These are phyloP conservation scores for Lagenorhynchus albirostris DNA, from an alignment of 2,113 vertebrate genomes.

Conservation along the genomic window DNA sequence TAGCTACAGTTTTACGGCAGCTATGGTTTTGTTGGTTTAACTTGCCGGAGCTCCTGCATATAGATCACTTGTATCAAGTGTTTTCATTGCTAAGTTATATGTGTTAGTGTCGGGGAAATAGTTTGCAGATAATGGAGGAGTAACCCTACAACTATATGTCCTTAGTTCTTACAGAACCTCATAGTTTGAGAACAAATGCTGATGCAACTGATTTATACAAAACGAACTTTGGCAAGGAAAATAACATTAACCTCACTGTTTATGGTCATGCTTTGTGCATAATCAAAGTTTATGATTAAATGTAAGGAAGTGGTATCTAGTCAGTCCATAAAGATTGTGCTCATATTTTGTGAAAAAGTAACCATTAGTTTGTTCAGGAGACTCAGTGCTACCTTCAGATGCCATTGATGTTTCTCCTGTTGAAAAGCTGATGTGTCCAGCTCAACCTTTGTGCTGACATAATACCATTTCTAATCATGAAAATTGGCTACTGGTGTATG, in stretches of 20 bases:
- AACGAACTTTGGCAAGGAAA: constrained; percentile 91
- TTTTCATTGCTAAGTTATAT: constrained; percentile 92
- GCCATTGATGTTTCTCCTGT: constrained; percentile 58
- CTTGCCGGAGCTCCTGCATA: constrained; percentile 91
- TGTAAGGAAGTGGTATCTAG: constrained; percentile 84
- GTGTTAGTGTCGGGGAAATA: constrained; percentile 91
- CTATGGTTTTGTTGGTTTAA: constrained; percentile 92
- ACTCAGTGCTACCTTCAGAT: constrained; percentile 57
- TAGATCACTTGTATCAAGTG: constrained; percentile 95
- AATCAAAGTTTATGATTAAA: constrained; percentile 86
- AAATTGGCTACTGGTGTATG: constrained; percentile 63
- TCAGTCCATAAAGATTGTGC: constrained; percentile 80
- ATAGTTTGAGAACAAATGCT: constrained; percentile 87
- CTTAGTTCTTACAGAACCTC: constrained; percentile 89
- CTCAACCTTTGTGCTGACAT: constrained; percentile 54
- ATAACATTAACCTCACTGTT: constrained; percentile 90
- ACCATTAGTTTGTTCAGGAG: constrained; percentile 58
- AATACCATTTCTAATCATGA: constrained; percentile 61
- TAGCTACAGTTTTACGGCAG: constrained; percentile 95
- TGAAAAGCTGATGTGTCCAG: constrained; percentile 66
- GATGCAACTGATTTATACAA: constrained; percentile 92
- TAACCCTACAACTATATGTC: constrained; percentile 87
- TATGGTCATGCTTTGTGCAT: constrained; percentile 90
- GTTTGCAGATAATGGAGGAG: constrained; percentile 89
- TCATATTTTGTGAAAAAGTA: constrained; percentile 53